These are phyloP conservation scores for Mus spicilegus DNA, from an alignment of 2,113 vertebrate species.

Conservation along the genomic window DNA sequence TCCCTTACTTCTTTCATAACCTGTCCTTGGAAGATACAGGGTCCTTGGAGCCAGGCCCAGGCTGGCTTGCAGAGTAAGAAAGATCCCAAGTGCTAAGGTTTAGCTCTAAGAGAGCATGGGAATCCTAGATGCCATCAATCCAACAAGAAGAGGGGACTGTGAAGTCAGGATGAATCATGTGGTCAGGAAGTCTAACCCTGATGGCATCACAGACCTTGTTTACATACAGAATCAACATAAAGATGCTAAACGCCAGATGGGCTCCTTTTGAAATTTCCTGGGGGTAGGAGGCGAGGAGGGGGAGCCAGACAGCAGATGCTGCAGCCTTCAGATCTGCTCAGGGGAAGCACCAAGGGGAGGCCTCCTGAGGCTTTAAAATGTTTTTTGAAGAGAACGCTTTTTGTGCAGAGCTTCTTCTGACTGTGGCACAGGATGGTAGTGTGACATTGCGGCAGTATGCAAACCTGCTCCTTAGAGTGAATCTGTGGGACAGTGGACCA, in stretches of 20 bases:
- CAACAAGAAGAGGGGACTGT: not conserved
- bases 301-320: not conserved
- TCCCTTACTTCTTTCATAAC: not conserved
- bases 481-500: no score
- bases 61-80: not conserved
- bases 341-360: not conserved
- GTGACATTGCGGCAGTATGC: fast-evolving
- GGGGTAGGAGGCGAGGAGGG: not conserved
- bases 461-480: not conserved
- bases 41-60: not conserved
- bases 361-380: not conserved
- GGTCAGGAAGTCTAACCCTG: not conserved
- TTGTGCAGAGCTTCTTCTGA: not conserved
- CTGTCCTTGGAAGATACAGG: not conserved
- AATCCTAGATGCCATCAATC: not conserved
- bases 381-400: not conserved
- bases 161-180: not conserved
- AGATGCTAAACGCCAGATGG: constrained; percentile 12
- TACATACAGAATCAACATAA: not conserved
- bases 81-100: not conserved
- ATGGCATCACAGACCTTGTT: not conserved
- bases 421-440: fast-evolving
- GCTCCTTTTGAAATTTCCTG: not conserved
- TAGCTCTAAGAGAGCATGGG: not conserved
- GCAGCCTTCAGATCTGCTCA: not conserved